Conservation (phyloP, 1,140 invertebrate genomes). For the Calephelis virginiensis region DNA sequence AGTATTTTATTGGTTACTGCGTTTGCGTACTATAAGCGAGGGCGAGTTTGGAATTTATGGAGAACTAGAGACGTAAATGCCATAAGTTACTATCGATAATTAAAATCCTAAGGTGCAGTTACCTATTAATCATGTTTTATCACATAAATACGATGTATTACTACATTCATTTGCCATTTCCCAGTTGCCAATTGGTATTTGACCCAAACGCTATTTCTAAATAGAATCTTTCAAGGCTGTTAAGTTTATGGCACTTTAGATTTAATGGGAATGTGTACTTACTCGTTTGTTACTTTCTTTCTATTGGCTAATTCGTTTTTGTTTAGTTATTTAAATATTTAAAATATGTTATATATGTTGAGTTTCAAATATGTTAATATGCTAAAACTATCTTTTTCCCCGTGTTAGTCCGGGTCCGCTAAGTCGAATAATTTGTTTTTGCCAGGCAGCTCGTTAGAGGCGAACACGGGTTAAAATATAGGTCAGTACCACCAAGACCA, state of each 20-base stretch:
- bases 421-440: too few relatives aligned
- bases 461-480: too few relatives aligned
- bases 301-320: background rate
- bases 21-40: background rate
- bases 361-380: too few relatives aligned
- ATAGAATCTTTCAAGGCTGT: constrained; percentile 7
- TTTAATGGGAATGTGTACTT: background rate
- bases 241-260: constrained; percentile 4
- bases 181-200: background rate
- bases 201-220: constrained; percentile 7
- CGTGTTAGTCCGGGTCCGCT: too few relatives aligned
- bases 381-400: too few relatives aligned
- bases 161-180: background rate
- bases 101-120: constrained; percentile 11
- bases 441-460: too few relatives aligned
- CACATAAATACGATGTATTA: background rate
- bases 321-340: too few relatives aligned
- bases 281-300: constrained; percentile 6
- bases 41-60: constrained; percentile 3
- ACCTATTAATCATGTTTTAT: constrained; percentile 9
- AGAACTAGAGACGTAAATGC: background rate
- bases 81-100: constrained; percentile 15
- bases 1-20: background rate
- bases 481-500: too few relatives aligned
- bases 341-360: too few relatives aligned